Conservation (phyloP, 2,113 vertebrate species). For the Neolamprologus falcicula region DNA sequence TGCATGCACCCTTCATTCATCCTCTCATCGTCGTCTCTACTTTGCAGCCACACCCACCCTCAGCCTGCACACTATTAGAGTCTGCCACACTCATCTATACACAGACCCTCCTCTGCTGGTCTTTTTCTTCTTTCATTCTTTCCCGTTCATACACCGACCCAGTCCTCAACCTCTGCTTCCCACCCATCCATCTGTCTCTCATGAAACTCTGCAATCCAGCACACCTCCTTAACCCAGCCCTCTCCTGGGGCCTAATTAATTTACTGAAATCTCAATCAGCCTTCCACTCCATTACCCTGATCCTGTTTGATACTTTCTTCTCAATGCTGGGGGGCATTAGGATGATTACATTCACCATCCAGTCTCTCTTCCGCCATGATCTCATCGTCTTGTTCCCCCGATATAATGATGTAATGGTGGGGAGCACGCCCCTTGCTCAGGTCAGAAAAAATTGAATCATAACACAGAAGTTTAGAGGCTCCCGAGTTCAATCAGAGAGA, state of each 20-base stretch:
- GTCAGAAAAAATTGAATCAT: constrained; percentile 46
- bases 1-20: not conserved
- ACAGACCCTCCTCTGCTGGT: not conserved
- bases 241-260: constrained; percentile 59
- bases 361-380: not conserved
- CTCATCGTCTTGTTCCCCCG: not conserved
- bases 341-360: constrained; percentile 24
- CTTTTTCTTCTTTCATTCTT: not conserved
- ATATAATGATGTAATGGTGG: constrained; percentile 13
- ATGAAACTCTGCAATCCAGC: not conserved
- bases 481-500: constrained; percentile 16
- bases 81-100: not conserved
- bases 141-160: not conserved
- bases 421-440: constrained; percentile 16
- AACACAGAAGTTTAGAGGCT: constrained; percentile 8
- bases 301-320: constrained; percentile 26
- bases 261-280: constrained; percentile 60
- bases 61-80: not conserved
- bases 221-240: constrained; percentile 27
- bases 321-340: constrained; percentile 42
- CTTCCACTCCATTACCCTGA: constrained; percentile 42
- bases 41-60: not conserved
- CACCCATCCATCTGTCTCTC: constrained; percentile 10
- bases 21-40: not conserved
- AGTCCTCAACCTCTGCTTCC: not conserved